A percentile compares a stretch with the other conserved stretches of the same genome.
Evolutionary conservation across 2,113 vertebrate species (phyloP).

Genomic region (Psophia crepitans): DNA sequence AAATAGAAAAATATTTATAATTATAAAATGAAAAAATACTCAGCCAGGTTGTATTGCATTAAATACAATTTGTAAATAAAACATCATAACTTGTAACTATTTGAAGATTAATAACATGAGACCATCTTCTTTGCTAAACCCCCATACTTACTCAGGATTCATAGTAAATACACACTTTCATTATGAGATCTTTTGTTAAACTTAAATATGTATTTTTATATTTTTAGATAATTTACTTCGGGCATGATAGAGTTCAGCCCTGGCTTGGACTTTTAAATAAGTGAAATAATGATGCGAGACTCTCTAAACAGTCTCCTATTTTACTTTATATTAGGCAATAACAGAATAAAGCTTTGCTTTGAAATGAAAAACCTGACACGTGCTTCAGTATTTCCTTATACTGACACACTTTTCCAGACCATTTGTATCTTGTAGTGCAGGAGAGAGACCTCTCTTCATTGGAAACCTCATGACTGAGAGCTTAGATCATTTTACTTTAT

Average conservation of each 20-base stretch:
- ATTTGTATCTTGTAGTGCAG: neutral
- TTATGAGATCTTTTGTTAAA: neutral
- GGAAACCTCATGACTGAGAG: neutral
- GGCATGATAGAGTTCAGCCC: neutral
- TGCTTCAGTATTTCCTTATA: neutral
- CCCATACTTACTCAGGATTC: neutral
- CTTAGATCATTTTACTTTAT: conserved; percentile 20
- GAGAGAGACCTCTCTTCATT: neutral
- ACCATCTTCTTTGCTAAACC: neutral
- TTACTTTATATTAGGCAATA: neutral
- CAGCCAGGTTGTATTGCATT: neutral
- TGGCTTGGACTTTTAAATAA: neutral
- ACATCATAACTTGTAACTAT: neutral
- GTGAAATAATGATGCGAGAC: neutral
- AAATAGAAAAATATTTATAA: neutral
- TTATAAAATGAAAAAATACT: neutral
- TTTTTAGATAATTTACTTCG: neutral
- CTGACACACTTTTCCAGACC: neutral
- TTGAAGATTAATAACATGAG: neutral
- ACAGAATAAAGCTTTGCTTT: neutral
- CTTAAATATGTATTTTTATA: neutral
- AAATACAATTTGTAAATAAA: neutral
- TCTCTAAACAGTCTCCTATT: neutral
- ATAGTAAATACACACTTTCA: neutral
- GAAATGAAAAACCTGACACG: neutral